Percentiles rank a stretch among this genome's conserved stretches.
Evolutionary conservation across 2,797 vertebrate species (phyloP).

Genomic region (Lycodopsis pacificus): DNA sequence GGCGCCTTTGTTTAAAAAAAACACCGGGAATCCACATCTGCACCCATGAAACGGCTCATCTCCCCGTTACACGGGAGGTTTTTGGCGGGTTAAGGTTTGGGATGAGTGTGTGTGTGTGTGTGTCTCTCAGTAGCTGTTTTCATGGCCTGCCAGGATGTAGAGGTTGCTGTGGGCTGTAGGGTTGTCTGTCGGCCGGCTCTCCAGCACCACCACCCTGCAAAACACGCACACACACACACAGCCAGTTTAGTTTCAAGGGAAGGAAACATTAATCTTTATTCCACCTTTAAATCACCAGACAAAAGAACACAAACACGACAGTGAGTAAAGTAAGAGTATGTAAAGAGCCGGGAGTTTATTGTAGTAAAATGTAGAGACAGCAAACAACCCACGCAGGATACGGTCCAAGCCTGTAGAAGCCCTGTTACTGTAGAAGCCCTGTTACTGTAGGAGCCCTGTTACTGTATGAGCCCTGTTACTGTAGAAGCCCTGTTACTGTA

Average conservation of each 20-base stretch:
- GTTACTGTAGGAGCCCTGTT: too few species aligned
- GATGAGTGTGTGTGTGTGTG: constrained; percentile 35
- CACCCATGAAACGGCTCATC: constrained; percentile 18
- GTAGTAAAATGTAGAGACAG: constrained; percentile 18
- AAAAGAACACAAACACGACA: not conserved
- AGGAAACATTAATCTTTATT: not conserved
- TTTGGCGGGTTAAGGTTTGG: constrained; percentile 13
- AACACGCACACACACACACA: constrained; percentile 30
- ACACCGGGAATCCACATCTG: constrained; percentile 35
- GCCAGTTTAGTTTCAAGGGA: not conserved
- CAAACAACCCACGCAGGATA: constrained; percentile 39
- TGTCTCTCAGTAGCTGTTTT: constrained; percentile 96
- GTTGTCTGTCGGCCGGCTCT: constrained; percentile 97
- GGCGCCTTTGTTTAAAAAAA: constrained; percentile 19
- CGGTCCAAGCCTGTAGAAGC: constrained; percentile 42
- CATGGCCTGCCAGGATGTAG: constrained; percentile 97
- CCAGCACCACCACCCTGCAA: constrained; percentile 95
- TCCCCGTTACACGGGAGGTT: constrained; percentile 32
- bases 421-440: not conserved
- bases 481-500: too few species aligned
- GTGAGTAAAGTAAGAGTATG: not conserved
- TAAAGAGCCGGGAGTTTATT: constrained; percentile 30
- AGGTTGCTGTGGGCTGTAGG: constrained; percentile 98
- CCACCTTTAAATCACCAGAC: not conserved
- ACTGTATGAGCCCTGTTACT: too few species aligned